Evolutionary conservation across 2,797 vertebrate genomes (phyloP).

Genomic region (Aphelocoma californica): DNA sequence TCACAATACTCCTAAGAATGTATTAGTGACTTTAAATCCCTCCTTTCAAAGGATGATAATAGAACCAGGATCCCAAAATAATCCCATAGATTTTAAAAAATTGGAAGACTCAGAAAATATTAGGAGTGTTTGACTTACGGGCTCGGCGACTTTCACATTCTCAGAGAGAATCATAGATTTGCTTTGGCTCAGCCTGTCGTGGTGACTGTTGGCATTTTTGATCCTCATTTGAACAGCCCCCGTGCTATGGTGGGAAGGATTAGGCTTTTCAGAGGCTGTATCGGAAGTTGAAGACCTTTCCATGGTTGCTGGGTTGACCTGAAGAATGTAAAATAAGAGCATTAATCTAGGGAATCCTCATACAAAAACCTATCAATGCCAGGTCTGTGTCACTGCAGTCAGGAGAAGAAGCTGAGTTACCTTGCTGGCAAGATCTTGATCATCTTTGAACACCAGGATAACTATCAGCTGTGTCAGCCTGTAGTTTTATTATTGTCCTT

Average conservation of each 20-base stretch:
- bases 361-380: not conserved
- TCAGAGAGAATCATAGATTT: constrained; percentile 92
- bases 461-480: constrained; percentile 22
- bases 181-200: constrained; percentile 89
- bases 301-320: constrained; percentile 68
- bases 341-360: not conserved
- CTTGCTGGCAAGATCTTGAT: constrained; percentile 30
- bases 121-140: constrained; percentile 75
- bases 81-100: not conserved
- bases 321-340: constrained; percentile 57
- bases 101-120: not conserved
- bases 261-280: constrained; percentile 63
- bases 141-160: constrained; percentile 75
- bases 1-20: not conserved
- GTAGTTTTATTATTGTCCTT: constrained; percentile 38
- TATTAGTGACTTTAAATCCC: not conserved
- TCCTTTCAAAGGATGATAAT: not conserved
- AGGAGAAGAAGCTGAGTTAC: not conserved
- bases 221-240: constrained; percentile 86
- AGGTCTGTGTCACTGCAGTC: not conserved
- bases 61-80: not conserved
- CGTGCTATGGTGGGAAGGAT: constrained; percentile 65
- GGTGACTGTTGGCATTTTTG: constrained; percentile 78
- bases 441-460: constrained; percentile 36
- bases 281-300: constrained; percentile 70